Evolutionary conservation across 2,888 invertebrate species (phyloP), one percentile per base, ranked within the genome.

Genomic region (Phaonia tiefii): DNA sequence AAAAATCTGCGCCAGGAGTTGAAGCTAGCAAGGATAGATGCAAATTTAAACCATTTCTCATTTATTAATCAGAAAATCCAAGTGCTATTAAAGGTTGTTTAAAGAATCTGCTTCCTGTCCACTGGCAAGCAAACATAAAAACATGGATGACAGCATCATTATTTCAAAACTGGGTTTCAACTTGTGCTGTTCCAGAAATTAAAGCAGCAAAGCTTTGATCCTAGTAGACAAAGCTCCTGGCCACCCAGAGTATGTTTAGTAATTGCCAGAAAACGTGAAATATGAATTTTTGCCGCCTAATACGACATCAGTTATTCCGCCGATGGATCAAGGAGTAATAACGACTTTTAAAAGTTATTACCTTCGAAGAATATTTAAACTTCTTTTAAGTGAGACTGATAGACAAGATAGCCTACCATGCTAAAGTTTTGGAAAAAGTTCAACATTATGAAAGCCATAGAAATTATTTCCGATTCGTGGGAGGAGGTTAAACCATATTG

Each of bases 111-210:
- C 83, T 88, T 72, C 72, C 72, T 65, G 69, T 76, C 69, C 69
- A 65, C 46, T n/a, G n/a, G n/a, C n/a, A n/a, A n/a, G n/a, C 84
- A 26, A 87, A 88, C 79, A 84, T 83, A 65, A 89, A 87, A 82
- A 86, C 87, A 67, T 86, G 85, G 85, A 84, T 42, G 42, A 42
- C 42, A 11, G 10, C 13, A n/a, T n/a, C n/a, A n/a, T n/a, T n/a
- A n/a, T 42, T 42, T 42, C 7, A 8, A 11, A 5, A n/a, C 2
- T 42, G 42, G n/a, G n/a, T n/a, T n/a, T n/a, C n/a, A n/a, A n/a
- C n/a, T n/a, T n/a, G n/a, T n/a, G n/a, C n/a, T n/a, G n/a, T 42
- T 2, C 42, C 42, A 8, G 42, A 60, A 78, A 78, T 39, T 65
- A 73, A 58, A 58, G 46, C 65, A 58, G 73, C 73, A 73, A 78